Base-by-base conservation (phyloP, 2,113 vertebrate species). In the Sphyrna mokarran region DNA sequence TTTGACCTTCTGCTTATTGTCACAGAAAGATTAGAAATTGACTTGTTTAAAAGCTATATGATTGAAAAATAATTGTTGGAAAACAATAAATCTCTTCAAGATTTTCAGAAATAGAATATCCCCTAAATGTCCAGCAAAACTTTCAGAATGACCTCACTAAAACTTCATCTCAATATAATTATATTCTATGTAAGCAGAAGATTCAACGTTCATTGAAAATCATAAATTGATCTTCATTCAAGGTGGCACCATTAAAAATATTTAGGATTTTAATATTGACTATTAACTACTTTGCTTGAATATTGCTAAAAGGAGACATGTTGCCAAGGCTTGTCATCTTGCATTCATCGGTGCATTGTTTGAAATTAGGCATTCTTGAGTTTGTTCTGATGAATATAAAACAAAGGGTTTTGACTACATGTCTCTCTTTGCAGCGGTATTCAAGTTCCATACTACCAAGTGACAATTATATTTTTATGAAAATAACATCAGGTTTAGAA, bases 61-160 rank as follows among this genome's bases (percentile, higher is more conserved):
- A 93, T n/a, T 91, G 58, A 63, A n/a, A 91, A 66, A n/a, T 91
- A 91, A 91, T 33, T 58, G 9, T 61, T 63, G 87, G 29, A 90
- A 20, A 91, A 63, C 54, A 37, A 61, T 37, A 6, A 91, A 63
- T 23, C 37, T 43, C 40, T 91, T 91, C 63, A 58, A 8, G 87
- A 20, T 63, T 63, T 91, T 63, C 26, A 91, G 54, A 63, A 91
- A 33, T 61, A 61, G 87, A 91, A 66, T 91, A 83, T 16, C 58
- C 9, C 4, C 66, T 33, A 33, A 66, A 93, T 13, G 3, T 93
- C 4, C 89, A 37, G 33, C 89, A 66, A 68, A 93, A 54, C 48
- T 54, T 48, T 58, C 48, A 89, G 26, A 66, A 2, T 66, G 11
- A n/a, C 61, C 37, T 93, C 89, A 93, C 61, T 83, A 68, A 29